phyloP scores from a whole-genome alignment of 2,888 invertebrate species.

The Ophioninae sp. region DNA sequence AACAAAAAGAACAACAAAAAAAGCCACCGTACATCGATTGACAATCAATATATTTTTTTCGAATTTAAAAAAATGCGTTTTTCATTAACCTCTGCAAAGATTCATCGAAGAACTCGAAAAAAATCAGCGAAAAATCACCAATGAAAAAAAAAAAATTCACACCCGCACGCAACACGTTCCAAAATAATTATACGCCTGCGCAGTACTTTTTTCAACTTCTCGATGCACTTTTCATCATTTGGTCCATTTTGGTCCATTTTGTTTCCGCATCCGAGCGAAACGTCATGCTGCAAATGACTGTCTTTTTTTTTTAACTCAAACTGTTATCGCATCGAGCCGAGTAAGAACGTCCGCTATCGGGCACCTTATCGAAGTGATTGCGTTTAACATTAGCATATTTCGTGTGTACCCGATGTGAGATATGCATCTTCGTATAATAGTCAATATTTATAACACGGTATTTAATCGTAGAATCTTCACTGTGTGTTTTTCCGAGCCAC shows the following conservation, averaged over 20 bases:
- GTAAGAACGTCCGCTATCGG: conserved; percentile 47
- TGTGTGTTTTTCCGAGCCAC: conserved; percentile 10
- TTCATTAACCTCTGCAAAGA: too few relatives aligned
- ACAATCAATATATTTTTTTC: too few relatives aligned
- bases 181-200: too few relatives aligned
- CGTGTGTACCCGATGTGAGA: conserved; percentile 28
- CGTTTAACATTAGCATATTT: conserved; percentile 60
- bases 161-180: too few relatives aligned
- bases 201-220: background rate
- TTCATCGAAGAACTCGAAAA: too few relatives aligned
- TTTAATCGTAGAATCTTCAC: conserved; percentile 59
- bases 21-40: too few relatives aligned
- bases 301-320: conserved; percentile 49
- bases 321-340: conserved; percentile 42
- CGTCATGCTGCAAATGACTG: conserved; percentile 38
- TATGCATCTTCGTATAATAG: conserved; percentile 37
- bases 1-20: background rate
- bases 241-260: background rate
- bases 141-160: too few relatives aligned
- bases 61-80: too few relatives aligned
- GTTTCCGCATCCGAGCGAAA: conserved; percentile 15
- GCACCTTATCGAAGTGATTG: conserved; percentile 55
- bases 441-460: conserved; percentile 59
- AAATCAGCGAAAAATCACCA: too few relatives aligned
- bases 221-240: background rate